These are phyloP conservation scores for Cheilinus undulatus DNA, from an alignment of 2,113 vertebrate species.

Conservation along the genomic window DNA sequence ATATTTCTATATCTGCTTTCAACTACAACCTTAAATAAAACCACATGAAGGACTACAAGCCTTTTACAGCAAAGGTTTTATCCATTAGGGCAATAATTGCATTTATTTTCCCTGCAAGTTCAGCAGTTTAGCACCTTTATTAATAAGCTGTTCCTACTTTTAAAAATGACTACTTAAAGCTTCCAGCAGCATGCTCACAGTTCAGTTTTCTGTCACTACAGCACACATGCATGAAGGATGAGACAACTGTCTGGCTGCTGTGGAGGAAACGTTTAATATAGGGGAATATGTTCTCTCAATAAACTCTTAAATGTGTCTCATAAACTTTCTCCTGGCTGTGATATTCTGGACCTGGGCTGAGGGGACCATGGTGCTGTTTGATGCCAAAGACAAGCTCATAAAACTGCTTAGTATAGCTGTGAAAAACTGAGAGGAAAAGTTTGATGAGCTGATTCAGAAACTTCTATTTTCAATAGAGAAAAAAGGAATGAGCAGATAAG, in stretches of 20 bases:
- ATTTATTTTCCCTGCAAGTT: not conserved
- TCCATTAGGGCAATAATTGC: constrained; percentile 20
- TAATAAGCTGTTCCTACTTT: not conserved
- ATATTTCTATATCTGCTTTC: not conserved
- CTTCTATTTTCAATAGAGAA: not conserved
- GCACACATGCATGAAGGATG: constrained; percentile 34
- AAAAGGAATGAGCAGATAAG: not conserved
- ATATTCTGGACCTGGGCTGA: constrained; percentile 22
- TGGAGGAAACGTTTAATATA: constrained; percentile 63
- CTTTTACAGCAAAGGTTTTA: constrained; percentile 6
- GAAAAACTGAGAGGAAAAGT: constrained; percentile 18
- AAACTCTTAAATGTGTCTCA: constrained; percentile 46
- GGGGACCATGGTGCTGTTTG: constrained; percentile 6
- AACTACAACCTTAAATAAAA: constrained; percentile 14
- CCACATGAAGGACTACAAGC: not conserved
- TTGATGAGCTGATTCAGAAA: not conserved
- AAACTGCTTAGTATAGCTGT: constrained; percentile 7
- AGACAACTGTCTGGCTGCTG: constrained; percentile 43
- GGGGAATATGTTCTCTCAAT: constrained; percentile 40
- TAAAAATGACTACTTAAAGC: not conserved
- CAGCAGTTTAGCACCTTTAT: constrained; percentile 15
- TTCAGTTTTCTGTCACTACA: constrained; percentile 7
- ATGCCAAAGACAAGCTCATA: constrained; percentile 32
- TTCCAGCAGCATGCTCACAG: not conserved
- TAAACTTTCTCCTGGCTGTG: constrained; percentile 43